Percentiles rank a stretch among this genome's conserved stretches.
These are phyloP conservation scores for Oceanites oceanicus DNA, from an alignment of 2,113 vertebrate species.

Conservation along the genomic window DNA sequence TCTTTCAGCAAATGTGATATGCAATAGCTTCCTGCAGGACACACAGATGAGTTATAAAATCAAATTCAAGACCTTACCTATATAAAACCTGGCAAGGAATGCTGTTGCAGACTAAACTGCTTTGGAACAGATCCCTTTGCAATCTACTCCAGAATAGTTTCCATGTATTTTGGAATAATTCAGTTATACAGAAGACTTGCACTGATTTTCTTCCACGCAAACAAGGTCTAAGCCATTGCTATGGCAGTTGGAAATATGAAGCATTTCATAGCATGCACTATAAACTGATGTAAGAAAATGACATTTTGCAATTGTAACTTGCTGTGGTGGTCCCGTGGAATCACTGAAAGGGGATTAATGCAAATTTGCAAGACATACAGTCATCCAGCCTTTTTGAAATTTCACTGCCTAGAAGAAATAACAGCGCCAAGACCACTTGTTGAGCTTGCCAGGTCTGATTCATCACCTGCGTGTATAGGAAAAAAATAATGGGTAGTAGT, in stretches of 20 bases:
- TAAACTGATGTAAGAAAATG: accelerated
- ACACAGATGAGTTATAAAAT: background rate
- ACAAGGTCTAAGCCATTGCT: background rate
- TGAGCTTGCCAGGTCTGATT: background rate
- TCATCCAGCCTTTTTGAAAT: background rate
- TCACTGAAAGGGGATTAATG: background rate
- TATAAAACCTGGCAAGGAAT: background rate
- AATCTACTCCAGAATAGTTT: background rate
- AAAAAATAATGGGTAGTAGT: background rate
- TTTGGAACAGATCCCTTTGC: background rate
- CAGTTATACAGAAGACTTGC: background rate
- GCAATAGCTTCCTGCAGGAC: background rate
- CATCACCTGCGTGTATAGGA: background rate
- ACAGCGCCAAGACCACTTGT: background rate
- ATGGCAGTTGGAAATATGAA: background rate
- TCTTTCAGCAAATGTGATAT: background rate
- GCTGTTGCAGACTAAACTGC: background rate
- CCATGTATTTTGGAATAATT: background rate
- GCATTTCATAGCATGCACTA: background rate
- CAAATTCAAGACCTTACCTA: background rate
- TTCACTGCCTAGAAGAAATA: background rate
- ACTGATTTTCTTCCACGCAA: background rate
- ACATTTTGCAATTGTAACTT: background rate
- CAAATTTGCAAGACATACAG: background rate
- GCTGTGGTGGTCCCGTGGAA: background rate